phyloP scores from a whole-genome alignment of 2,888 invertebrate species.

The Plagiodera versicolora region DNA sequence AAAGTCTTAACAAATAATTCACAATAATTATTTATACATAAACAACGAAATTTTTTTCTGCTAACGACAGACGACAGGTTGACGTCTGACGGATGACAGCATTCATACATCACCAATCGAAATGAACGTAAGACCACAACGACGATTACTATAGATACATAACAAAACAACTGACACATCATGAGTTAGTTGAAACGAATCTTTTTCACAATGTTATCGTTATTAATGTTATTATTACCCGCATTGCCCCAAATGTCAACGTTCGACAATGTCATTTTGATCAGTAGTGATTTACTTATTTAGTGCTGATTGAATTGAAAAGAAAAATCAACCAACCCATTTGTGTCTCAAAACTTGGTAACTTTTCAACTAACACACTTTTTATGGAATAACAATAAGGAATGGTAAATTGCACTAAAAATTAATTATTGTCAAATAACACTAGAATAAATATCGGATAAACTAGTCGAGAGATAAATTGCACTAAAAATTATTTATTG shows the following conservation, averaged over 20 bases:
- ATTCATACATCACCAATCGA: conserved; percentile 29
- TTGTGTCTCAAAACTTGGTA: conserved; percentile 31
- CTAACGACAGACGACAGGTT: background rate
- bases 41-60: conserved; percentile 23
- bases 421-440: too few species aligned
- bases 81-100: too few species aligned
- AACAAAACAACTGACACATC: conserved; percentile 30
- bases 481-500: too few species aligned
- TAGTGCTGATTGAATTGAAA: too few species aligned
- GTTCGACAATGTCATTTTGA: too few species aligned
- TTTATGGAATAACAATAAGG: conserved; percentile 24
- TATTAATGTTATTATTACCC: background rate
- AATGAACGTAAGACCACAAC: conserved; percentile 34
- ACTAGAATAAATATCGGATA: conserved; percentile 11
- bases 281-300: too few species aligned
- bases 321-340: conserved; percentile 15
- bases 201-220: background rate
- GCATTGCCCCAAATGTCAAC: too few species aligned
- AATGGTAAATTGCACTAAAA: conserved; percentile 36
- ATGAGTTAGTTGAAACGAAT: conserved; percentile 11
- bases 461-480: too few species aligned
- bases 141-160: conserved; percentile 31
- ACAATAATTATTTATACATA: conserved; percentile 28
- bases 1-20: conserved; percentile 27
- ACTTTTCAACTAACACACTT: conserved; percentile 28